Percentiles rank a stretch among this genome's conserved stretches.
phyloP scores from a whole-genome alignment of 2,113 vertebrate species.

The Gopherus evgoodei region DNA sequence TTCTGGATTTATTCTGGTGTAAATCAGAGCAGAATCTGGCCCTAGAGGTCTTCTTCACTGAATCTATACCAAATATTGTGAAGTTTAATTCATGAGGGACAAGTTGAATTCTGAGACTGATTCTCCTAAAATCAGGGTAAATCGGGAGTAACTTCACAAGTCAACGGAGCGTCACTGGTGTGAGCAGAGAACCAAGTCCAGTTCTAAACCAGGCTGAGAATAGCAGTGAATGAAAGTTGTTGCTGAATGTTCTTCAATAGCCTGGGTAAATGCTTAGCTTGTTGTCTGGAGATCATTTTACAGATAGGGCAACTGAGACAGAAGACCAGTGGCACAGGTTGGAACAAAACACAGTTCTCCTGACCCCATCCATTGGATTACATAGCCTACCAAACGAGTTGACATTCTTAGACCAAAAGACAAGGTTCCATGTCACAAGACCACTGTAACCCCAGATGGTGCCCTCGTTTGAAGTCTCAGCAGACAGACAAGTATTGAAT shows the following conservation, averaged over 20 bases:
- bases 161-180: background rate
- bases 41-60: background rate
- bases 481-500: background rate
- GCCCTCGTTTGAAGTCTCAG: accelerated
- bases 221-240: background rate
- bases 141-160: background rate
- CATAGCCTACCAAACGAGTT: background rate
- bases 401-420: background rate
- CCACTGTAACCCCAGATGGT: background rate
- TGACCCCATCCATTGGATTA: background rate
- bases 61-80: background rate
- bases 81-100: background rate
- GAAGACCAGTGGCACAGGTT: background rate
- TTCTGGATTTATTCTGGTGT: background rate
- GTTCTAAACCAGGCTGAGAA: background rate
- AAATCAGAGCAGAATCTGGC: background rate
- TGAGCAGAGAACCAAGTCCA: background rate
- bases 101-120: background rate
- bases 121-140: background rate
- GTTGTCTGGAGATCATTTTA: conserved; percentile 3
- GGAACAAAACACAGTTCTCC: background rate
- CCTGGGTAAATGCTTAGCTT: background rate
- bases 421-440: background rate
- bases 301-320: background rate
- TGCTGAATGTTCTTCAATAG: background rate